Base-by-base conservation (phyloP, 1,140 invertebrate genomes). In the Drusus annulatus region DNA sequence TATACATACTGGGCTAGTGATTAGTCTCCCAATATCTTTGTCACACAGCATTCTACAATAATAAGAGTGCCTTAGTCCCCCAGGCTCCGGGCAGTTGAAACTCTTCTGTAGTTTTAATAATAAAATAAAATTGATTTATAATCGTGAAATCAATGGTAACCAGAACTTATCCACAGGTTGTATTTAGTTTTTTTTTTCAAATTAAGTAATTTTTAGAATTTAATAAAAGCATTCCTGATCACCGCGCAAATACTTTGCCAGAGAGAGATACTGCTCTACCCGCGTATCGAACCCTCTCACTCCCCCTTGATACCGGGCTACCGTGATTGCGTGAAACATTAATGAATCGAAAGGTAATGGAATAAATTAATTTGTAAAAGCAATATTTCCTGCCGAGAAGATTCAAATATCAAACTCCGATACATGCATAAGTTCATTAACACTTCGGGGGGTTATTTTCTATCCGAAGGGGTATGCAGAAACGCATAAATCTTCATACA, bases 331-430 rank as follows among this genome's bases (percentile, higher is more conserved):
- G 85, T 87, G 85, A 86, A 87, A 87, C 86, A 87, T 87, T 87
- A 87, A 87, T 87, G 86, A 85, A 87, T 87, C 84, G 86, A 87
- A 87, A 87, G 86, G 86, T 87, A 87, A 87, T 87, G 86, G 86
- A 87, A 87, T 87, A 87, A 87, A 87, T 87, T 87, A 87, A 87
- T 87, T 87, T 86, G 86, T 87, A 84, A 87, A 87, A 86, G 86
- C 86, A 86, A 87, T 87, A 87, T 87, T 87, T 86, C 85, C 84
- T 69, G 45, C 36, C 10, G 36, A 45, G 74, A 51, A 36, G 36
- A 10, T 45, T 45, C 36, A 28, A 51, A 69, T 50, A 50, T 45
- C 16, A 19, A 69, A 19, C 31, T 69, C 36, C 65, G 31, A 69
- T 69, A 69, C 45, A 69, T 69, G 65, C 36, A 69, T 69, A 69